phyloP scores from a whole-genome alignment of 2,113 vertebrate genomes.

The Oncorhynchus mykiss region DNA sequence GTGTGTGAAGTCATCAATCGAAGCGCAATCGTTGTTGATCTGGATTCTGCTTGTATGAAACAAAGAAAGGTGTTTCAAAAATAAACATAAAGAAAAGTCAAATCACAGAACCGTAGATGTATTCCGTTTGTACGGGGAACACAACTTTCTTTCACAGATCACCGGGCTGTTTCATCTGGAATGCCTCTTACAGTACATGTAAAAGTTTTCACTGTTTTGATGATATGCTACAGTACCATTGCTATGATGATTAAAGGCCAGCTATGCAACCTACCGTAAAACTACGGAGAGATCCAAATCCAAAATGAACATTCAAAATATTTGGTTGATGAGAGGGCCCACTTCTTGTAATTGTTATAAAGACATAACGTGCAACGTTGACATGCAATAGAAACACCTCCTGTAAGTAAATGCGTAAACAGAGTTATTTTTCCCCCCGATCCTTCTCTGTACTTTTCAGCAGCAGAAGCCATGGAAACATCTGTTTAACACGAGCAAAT shows the following conservation, averaged over 20 bases:
- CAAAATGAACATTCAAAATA: conserved; percentile 67
- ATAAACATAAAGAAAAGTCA: neutral
- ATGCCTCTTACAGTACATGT: too few species aligned
- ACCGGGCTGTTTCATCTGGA: too few species aligned
- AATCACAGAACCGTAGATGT: neutral
- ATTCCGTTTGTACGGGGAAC: neutral
- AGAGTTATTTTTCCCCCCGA: conserved; percentile 11
- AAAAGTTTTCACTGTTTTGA: too few species aligned
- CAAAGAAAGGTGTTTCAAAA: neutral
- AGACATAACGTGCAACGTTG: conserved; percentile 60
- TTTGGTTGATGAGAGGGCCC: conserved; percentile 51
- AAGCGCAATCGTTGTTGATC: conserved; percentile 38
- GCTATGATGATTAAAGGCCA: conserved; percentile 63
- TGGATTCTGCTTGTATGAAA: conserved; percentile 14
- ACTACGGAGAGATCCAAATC: conserved; percentile 47
- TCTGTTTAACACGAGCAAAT: conserved; percentile 75
- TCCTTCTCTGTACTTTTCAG: conserved; percentile 60
- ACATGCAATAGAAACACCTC: conserved; percentile 45
- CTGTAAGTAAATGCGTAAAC: neutral
- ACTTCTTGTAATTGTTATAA: conserved; percentile 70
- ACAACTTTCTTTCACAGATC: conserved; percentile 10
- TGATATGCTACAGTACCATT: neutral
- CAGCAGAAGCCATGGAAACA: conserved; percentile 65
- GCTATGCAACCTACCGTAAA: conserved; percentile 71
- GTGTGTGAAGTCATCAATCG: conserved; percentile 54